Percentiles rank a stretch among this genome's conserved stretches.
Conservation (phyloP, 2,888 invertebrate genomes). For the Sarcophaga variegata region DNA sequence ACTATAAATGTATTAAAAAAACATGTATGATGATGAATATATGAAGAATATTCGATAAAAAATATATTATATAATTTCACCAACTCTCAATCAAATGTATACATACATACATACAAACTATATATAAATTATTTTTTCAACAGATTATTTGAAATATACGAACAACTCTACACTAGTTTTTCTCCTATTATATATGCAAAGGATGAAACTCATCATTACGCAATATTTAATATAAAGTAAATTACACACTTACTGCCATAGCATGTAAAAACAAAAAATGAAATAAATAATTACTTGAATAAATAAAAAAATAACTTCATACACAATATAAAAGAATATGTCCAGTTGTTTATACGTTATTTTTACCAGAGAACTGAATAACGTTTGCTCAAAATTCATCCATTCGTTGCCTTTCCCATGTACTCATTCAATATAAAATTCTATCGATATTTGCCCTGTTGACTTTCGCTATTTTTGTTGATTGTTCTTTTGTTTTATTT, state of each 20-base stretch:
- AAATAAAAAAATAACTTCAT: not conserved
- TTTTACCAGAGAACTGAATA: not conserved
- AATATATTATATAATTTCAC: not conserved
- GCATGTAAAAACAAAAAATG: conserved; percentile 60
- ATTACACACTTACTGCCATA: conserved; percentile 68
- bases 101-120: conserved; percentile 5
- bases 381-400: no score
- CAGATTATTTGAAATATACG: not conserved
- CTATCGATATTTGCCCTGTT: not conserved
- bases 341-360: not conserved
- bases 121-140: conserved; percentile 21
- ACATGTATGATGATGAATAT: conserved; percentile 6
- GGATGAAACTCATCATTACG: conserved; percentile 3
- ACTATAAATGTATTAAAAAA: conserved; percentile 23
- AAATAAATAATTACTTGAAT: conserved; percentile 22
- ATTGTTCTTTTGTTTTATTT: not conserved
- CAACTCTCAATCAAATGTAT: not conserved
- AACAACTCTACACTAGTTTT: not conserved
- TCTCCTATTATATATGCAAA: conserved; percentile 15
- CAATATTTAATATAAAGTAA: conserved; percentile 31
- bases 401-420: not conserved
- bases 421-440: not conserved
- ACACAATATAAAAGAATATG: not conserved
- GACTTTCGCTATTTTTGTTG: not conserved
- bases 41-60: not conserved